phyloP scores from a whole-genome alignment of 2,888 invertebrate genomes.

The Saturnia japonica region DNA sequence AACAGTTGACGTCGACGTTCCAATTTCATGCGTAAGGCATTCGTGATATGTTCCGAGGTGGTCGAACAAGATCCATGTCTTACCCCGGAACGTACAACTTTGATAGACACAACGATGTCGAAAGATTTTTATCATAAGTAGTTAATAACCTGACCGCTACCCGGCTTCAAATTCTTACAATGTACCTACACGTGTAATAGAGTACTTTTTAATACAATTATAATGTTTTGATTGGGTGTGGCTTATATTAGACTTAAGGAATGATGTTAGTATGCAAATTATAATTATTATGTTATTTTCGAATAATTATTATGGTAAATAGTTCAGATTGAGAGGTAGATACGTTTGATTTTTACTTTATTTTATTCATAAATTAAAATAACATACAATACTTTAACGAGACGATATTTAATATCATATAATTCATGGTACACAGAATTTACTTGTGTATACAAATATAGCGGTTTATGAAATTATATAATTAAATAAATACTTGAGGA shows the following conservation, averaged over 20 bases:
- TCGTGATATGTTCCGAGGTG: conserved; percentile 5
- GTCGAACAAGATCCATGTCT: conserved; percentile 7
- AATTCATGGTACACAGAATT: too few species aligned
- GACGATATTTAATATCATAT: too few species aligned
- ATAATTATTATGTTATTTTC: neutral
- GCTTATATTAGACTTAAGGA: neutral
- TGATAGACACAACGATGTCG: conserved; percentile 29
- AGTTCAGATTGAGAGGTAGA: too few species aligned
- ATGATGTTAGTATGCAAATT: neutral
- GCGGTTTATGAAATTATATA: too few species aligned
- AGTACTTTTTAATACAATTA: conserved; percentile 27
- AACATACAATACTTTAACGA: too few species aligned
- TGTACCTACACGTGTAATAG: conserved; percentile 16
- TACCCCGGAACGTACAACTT: conserved; percentile 17
- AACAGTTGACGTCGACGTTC: neutral
- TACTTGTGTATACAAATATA: too few species aligned
- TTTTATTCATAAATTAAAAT: too few species aligned
- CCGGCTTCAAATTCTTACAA: conserved; percentile 25
- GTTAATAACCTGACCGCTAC: conserved; percentile 27
- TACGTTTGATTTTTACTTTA: too few species aligned
- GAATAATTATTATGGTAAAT: too few species aligned
- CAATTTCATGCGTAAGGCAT: conserved; percentile 11
- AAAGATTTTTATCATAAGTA: conserved; percentile 31
- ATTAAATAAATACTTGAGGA: too few species aligned
- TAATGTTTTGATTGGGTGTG: conserved; percentile 19